Base-by-base conservation (phyloP, 1,140 invertebrate species). In the Doryteuthis pealeii region DNA sequence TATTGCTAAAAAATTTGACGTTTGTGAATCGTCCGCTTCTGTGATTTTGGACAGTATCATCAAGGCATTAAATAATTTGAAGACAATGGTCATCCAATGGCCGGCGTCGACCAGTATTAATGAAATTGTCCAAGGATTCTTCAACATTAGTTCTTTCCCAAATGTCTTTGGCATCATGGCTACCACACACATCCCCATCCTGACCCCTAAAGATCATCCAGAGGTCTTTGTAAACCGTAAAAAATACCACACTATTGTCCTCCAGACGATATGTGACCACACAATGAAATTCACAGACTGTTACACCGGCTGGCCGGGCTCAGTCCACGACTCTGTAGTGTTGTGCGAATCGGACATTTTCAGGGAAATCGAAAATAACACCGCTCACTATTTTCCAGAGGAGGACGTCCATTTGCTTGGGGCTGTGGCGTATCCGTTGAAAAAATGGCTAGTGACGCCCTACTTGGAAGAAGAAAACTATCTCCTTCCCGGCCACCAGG, bases 401-500 rank as follows among this genome's bases (percentile, higher is more conserved):
- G n/a, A 28, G 30, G 28, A 30, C 69, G 78, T 62, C 58, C 78
- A 77, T 68, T 40, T 80, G 45, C 26, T 78, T 15, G 79, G 71
- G 26, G 77, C 77, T 76, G 74, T 18, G 40, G 76, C 75, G n/a
- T 80, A 80, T 49, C 77, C 77, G n/a, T 49, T 77, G 22, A 35
- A 43, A 8, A 58, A 33, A 68, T 81, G 78, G 76, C 26, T 79
- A 15, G 12, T 79, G 18, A 81, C 76, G 15, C 78, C 80, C 12
- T 79, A 68, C 32, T 74, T 71, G 35, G 76, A 81, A 40, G 79
- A 76, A 69, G 78, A 73, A 22, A 76, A 83, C 75, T 40, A 40
- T 10, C 74, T 88, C n/a, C 80, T 74, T 26, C 26, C 28, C 67
- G 62, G 77, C 22, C 80, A 87, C 76, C 78, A 31, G 49, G 76